Evolutionary conservation across 2,797 vertebrate species (phyloP), one percentile per base, ranked within the genome.

Genomic region (Heliangelus exortis): DNA sequence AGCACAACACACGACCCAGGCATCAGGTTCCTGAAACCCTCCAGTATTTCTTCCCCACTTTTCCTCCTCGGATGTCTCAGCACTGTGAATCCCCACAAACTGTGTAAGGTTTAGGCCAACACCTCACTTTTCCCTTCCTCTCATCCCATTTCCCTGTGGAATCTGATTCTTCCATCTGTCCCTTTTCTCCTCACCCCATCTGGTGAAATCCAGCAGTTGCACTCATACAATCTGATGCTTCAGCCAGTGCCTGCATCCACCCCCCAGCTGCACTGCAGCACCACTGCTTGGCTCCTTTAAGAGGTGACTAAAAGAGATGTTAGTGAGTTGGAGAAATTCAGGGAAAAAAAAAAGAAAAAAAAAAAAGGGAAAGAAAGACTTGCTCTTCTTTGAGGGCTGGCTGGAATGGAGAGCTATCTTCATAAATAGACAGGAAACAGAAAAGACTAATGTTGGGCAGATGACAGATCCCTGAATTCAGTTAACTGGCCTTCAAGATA

Each of bases 391-490:
- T 97, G 86, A 96, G 96, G 82, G 95, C 95, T 91, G 97, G 97
- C 96, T 96, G 93, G 96, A 96, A 95, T 93, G 95, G 96, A 85
- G 92, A 96, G 95, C 80, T 97, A 98, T 98, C 97, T 97, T 98
- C 97, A 95, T 97, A 97, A 98, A 97, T 97, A 97, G 97, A 98
- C 98, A 98, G 98, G 98, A 98, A 98, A 96, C 97, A 97, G 97
- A 97, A 97, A 98, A 98, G 97, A 97, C 97, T 98, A 98, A 98
- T 98, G 98, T 98, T 98, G 98, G 98, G 98, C 98, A 98, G 98
- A 98, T 98, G 98, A 99, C 98, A 98, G 98, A 98, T 99, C 98
- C 97, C 97, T 97, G 98, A 98, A 98, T 98, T 98, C 98, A 97
- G 98, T 98, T 96, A 97, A 98, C 95, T 97, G 98, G 98, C 98